These are phyloP conservation scores for Ephydatia muelleri DNA, from an alignment of 37 sponge, comb jelly and placozoan genomes.

Conservation along the genomic window DNA sequence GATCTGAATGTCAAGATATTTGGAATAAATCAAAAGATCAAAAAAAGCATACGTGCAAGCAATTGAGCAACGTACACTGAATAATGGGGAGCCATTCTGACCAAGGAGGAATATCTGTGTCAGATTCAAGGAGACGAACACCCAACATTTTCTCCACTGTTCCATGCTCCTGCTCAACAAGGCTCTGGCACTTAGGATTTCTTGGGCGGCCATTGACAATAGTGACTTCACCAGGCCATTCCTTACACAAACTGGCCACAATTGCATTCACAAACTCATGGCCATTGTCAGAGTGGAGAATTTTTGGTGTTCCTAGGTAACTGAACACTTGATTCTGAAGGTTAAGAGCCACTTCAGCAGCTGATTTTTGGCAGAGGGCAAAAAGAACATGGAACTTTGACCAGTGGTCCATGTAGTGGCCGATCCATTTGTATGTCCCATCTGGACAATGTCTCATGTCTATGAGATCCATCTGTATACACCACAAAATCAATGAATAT, in stretches of 20 bases:
- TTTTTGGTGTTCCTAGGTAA: constrained; percentile 13
- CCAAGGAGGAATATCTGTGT: constrained; percentile 9
- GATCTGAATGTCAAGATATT: constrained; percentile 12
- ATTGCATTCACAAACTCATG: constrained; percentile 29
- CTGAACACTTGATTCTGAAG: constrained; percentile 13
- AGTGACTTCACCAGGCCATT: constrained; percentile 33
- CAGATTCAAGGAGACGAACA: constrained; percentile 25
- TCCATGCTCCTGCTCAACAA: constrained; percentile 38
- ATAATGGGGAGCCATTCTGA: constrained; percentile 19
- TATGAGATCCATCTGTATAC: constrained; percentile 55
- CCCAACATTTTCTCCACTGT: constrained; percentile 38
- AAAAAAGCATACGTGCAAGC: not conserved
- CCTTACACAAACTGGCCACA: constrained; percentile 1
- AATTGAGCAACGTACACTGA: constrained; percentile 20
- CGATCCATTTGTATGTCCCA: constrained; percentile 53
- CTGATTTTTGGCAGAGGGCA: constrained; percentile 33
- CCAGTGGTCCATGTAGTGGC: constrained; percentile 73
- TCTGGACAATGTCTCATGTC: constrained; percentile 64
- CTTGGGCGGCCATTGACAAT: constrained; percentile 49
- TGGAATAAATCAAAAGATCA: not conserved
- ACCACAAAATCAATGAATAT: too few species aligned
- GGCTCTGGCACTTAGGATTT: constrained; percentile 24
- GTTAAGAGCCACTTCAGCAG: constrained; percentile 42
- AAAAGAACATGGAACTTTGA: constrained; percentile 44
- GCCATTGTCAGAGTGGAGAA: constrained; percentile 30